Evolutionary conservation across 2,888 invertebrate genomes (phyloP).

Genomic region (Nymphalis c-album): DNA sequence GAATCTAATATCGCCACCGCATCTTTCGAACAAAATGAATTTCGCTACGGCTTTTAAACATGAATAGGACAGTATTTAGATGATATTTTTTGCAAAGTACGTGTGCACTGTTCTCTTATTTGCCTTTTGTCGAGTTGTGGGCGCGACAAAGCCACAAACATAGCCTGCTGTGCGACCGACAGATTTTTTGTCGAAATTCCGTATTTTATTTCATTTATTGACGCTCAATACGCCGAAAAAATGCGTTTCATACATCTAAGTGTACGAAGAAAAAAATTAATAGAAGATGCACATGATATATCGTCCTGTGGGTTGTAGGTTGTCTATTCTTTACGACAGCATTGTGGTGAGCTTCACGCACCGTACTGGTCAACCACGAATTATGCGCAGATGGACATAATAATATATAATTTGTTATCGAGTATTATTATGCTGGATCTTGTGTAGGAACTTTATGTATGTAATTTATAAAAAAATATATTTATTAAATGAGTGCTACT

Average conservation of each 20-base stretch:
- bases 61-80: slow-evolving; percentile 79
- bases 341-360: slow-evolving; percentile 54
- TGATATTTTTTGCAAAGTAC: slow-evolving; percentile 68
- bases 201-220: slow-evolving; percentile 78
- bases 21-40: slow-evolving; percentile 66
- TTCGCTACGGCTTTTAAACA: slow-evolving; percentile 79
- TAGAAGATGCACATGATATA: slow-evolving; percentile 75
- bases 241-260: slow-evolving; percentile 46
- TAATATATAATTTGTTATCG: not conserved
- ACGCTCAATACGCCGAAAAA: slow-evolving; percentile 62
- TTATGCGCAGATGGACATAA: slow-evolving; percentile 13
- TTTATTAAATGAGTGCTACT: too few relatives aligned
- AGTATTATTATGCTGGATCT: too few relatives aligned
- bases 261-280: slow-evolving; percentile 60
- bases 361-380: slow-evolving; percentile 43
- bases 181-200: slow-evolving; percentile 69
- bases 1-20: slow-evolving; percentile 79
- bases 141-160: slow-evolving; percentile 81
- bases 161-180: slow-evolving; percentile 74
- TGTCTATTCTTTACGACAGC: slow-evolving; percentile 54
- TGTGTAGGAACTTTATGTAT: too few relatives aligned
- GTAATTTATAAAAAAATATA: too few relatives aligned
- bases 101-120: slow-evolving; percentile 76
- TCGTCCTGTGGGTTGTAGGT: slow-evolving; percentile 58
- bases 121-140: slow-evolving; percentile 79